A percentile compares a stretch with the other conserved stretches of the same genome.
These are phyloP conservation scores for Callimorpha dominula DNA, from an alignment of 2,888 invertebrate species.

Conservation along the genomic window DNA sequence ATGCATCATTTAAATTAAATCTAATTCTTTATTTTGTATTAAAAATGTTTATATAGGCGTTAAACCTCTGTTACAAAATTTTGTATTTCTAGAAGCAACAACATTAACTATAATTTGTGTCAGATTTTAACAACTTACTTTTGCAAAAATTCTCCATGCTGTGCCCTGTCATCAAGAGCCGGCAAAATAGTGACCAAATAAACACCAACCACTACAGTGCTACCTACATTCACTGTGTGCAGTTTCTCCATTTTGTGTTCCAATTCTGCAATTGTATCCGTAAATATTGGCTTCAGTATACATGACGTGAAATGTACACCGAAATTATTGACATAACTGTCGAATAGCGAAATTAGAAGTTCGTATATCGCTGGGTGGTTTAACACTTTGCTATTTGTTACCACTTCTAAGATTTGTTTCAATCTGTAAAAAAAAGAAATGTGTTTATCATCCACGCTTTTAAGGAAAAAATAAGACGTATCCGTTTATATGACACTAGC, in stretches of 20 bases:
- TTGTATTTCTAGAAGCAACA: too few species aligned
- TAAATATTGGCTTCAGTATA: slow-evolving; percentile 87
- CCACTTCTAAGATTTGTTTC: slow-evolving; percentile 75
- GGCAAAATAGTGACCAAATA: slow-evolving; percentile 87
- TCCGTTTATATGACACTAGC: too few species aligned
- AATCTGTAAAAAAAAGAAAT: slow-evolving; percentile 66
- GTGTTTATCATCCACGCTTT: too few species aligned
- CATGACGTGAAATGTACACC: slow-evolving; percentile 88
- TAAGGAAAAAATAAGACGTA: too few species aligned
- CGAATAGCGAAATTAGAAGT: slow-evolving; percentile 71
- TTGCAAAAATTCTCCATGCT: slow-evolving; percentile 86
- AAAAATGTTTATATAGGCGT: too few species aligned
- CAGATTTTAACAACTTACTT: slow-evolving; percentile 75
- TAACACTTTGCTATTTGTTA: slow-evolving; percentile 68
- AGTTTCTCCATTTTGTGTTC: slow-evolving; percentile 88
- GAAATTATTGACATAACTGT: slow-evolving; percentile 87
- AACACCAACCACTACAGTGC: slow-evolving; percentile 87
- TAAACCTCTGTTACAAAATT: too few species aligned
- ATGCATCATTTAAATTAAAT: too few species aligned
- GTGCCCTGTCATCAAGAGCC: slow-evolving; percentile 80
- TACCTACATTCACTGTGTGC: slow-evolving; percentile 82
- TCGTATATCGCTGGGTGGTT: slow-evolving; percentile 74
- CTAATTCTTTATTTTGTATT: too few species aligned
- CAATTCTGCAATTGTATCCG: slow-evolving; percentile 85
- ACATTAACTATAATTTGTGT: too few species aligned